Conservation (phyloP, 2,888 invertebrate genomes). For the Thalpophila matura region DNA sequence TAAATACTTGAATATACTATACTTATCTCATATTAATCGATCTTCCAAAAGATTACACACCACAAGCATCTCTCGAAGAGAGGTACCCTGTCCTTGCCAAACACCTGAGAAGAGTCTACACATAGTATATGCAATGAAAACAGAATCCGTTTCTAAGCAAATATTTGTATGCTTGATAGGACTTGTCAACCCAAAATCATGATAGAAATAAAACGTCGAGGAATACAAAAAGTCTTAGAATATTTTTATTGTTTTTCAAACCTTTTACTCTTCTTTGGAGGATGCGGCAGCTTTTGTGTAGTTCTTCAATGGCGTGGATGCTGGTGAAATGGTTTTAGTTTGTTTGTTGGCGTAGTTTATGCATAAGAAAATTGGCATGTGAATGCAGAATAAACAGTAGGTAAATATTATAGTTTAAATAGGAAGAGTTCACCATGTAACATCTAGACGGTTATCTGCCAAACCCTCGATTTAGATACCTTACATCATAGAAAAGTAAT, state of each 20-base stretch:
- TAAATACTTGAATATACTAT: background rate
- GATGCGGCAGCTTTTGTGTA: no score
- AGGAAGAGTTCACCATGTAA: no score
- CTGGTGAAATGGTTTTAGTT: no score
- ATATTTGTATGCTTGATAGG: slow-evolving; percentile 32
- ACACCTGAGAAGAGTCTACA: slow-evolving; percentile 18
- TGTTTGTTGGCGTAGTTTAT: no score
- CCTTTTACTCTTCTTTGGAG: no score
- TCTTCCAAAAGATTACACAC: slow-evolving; percentile 10
- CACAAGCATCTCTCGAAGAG: slow-evolving; percentile 7
- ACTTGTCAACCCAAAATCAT: slow-evolving; percentile 20
- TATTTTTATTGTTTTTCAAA: background rate
- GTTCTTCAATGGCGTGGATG: no score
- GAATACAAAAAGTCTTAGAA: background rate
- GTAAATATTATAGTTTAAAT: no score
- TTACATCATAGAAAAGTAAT: no score
- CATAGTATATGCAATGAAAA: slow-evolving; percentile 42
- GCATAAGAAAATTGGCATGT: no score
- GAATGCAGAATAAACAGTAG: no score
- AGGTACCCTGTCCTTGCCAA: slow-evolving; percentile 9
- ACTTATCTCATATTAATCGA: background rate
- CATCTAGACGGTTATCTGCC: no score
- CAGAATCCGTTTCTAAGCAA: slow-evolving; percentile 37
- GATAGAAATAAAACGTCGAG: slow-evolving; percentile 7
- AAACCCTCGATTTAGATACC: no score